These are phyloP conservation scores for Leptura quadrifasciata DNA, from an alignment of 2,888 invertebrate species.

Conservation along the genomic window DNA sequence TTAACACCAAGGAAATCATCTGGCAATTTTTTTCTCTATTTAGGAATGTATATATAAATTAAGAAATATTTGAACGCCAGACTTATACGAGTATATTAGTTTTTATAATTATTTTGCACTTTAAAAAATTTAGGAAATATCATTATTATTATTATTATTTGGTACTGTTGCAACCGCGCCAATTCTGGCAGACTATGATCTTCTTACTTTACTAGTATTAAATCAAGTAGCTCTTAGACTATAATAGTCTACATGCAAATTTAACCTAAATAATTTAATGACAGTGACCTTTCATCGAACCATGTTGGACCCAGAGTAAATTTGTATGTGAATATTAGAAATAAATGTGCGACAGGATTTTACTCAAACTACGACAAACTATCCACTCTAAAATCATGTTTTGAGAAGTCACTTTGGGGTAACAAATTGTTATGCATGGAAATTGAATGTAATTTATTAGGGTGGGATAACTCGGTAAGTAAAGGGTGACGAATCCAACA, in stretches of 20 bases:
- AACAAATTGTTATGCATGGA: slow-evolving; percentile 27
- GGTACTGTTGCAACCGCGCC: too few relatives aligned
- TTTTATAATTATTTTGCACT: too few relatives aligned
- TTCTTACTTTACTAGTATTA: too few relatives aligned
- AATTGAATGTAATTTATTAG: slow-evolving; percentile 10
- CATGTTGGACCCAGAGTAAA: not conserved
- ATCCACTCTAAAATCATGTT: not conserved
- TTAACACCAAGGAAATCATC: too few relatives aligned
- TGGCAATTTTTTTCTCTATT: too few relatives aligned
- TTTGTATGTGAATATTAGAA: not conserved
- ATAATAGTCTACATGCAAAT: not conserved
- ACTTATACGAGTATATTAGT: too few relatives aligned
- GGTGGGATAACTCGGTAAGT: slow-evolving; percentile 8
- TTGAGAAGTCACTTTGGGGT: not conserved
- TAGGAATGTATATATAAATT: too few relatives aligned
- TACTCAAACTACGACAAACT: not conserved
- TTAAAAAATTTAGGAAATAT: too few relatives aligned
- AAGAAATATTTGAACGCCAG: too few relatives aligned
- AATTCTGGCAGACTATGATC: too few relatives aligned
- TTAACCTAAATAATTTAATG: not conserved
- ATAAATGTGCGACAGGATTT: not conserved
- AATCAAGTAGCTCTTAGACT: too few relatives aligned
- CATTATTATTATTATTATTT: too few relatives aligned
- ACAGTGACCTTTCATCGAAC: not conserved
- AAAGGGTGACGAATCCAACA: slow-evolving; percentile 1